Conservation (phyloP, 1,140 invertebrate species). For the Euborellia annulipes region DNA sequence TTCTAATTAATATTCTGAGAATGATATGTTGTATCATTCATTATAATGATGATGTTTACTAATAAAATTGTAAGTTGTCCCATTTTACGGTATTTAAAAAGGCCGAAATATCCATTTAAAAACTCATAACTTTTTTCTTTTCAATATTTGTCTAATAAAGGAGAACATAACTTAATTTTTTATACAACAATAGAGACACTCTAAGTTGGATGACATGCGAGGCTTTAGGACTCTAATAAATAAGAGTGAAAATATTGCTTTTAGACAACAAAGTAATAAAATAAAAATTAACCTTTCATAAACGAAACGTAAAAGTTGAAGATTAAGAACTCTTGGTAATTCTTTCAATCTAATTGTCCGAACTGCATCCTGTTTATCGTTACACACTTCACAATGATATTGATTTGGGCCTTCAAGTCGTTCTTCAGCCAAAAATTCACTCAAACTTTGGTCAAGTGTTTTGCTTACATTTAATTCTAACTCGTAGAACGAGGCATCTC, state of each 20-base stretch:
- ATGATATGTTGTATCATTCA: too few species aligned
- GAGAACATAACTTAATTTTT: too few species aligned
- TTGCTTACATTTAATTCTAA: conserved; percentile 46
- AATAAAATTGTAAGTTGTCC: too few species aligned
- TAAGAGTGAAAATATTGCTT: not conserved
- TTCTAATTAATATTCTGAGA: too few species aligned
- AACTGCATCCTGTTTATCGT: conserved; percentile 43
- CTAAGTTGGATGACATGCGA: too few species aligned
- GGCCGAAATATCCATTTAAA: too few species aligned
- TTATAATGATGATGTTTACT: too few species aligned
- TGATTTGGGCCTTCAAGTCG: conserved; percentile 47
- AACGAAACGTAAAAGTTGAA: conserved; percentile 50
- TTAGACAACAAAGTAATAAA: conserved; percentile 3
- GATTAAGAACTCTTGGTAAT: conserved; percentile 53
- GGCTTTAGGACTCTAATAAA: not conserved
- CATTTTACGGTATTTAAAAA: too few species aligned
- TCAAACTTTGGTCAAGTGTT: conserved; percentile 41
- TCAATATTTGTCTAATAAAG: too few species aligned
- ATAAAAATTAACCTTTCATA: conserved; percentile 38
- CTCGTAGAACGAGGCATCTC: conserved; percentile 46
- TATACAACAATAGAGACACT: too few species aligned
- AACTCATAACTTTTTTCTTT: too few species aligned
- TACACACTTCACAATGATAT: conserved; percentile 44
- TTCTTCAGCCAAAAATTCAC: conserved; percentile 46
- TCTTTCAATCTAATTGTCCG: conserved; percentile 39